Conservation (phyloP, 2,888 invertebrate species). For the Calliopum simillimum region DNA sequence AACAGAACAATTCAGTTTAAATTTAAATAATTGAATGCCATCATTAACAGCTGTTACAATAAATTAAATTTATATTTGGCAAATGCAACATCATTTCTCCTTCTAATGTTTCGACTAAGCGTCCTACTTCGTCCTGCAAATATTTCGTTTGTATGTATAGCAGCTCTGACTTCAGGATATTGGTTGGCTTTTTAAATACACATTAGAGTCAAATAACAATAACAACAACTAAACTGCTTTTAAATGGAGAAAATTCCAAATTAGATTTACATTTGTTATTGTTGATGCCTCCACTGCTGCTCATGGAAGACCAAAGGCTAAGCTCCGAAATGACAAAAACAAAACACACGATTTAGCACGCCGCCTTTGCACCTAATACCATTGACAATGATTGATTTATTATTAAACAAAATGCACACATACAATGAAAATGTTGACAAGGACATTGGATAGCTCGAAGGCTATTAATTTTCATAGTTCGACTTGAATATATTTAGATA, state of each 20-base stretch:
- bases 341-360: not conserved
- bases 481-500: not conserved
- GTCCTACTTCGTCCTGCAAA: not conserved
- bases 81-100: conserved; percentile 2
- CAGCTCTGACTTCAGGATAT: not conserved
- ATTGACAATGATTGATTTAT: conserved; percentile 39
- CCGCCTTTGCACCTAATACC: conserved; percentile 16
- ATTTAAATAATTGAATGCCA: conserved; percentile 21
- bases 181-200: conserved; percentile 32
- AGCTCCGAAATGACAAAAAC: not conserved
- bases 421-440: no score
- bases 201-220: conserved; percentile 30
- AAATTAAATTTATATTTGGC: conserved; percentile 34
- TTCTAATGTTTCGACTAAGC: not conserved
- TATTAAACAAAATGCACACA: conserved; percentile 21
- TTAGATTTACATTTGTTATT: conserved; percentile 34
- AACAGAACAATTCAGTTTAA: not conserved
- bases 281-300: not conserved
- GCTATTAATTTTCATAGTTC: conserved; percentile 16
- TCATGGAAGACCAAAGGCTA: not conserved
- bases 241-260: conserved; percentile 32
- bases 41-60: conserved; percentile 25
- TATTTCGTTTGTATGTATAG: not conserved
- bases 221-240: not conserved
- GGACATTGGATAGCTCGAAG: not conserved